Percentiles rank a stretch among this genome's conserved stretches.
These are phyloP conservation scores for Artibeus lituratus DNA, from an alignment of 2,797 vertebrate genomes.

Conservation along the genomic window DNA sequence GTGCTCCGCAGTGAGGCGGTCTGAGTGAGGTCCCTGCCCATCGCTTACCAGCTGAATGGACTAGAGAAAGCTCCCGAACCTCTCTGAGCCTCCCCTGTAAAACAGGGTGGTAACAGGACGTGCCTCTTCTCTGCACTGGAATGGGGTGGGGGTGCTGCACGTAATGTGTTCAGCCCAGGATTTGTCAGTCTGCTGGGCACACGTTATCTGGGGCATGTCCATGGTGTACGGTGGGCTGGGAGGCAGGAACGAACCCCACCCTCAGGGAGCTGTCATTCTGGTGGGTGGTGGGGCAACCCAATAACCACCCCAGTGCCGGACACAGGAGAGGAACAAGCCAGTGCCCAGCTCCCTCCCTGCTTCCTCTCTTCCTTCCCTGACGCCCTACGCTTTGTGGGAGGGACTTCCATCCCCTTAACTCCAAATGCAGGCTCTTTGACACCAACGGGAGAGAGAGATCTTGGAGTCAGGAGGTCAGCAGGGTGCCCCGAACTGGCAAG, in stretches of 20 bases:
- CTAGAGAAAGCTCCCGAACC: not conserved
- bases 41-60: not conserved
- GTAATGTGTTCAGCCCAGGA: not conserved
- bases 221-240: fast-evolving
- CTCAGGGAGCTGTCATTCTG: not conserved
- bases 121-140: not conserved
- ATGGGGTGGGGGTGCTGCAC: not conserved
- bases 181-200: not conserved
- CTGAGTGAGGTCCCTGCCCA: not conserved
- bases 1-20: not conserved
- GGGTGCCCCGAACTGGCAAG: not conserved
- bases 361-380: not conserved
- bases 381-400: not conserved
- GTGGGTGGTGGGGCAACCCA: too few relatives aligned
- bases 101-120: not conserved
- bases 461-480: not conserved
- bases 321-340: not conserved
- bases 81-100: not conserved
- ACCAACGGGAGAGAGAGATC: not conserved
- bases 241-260: not conserved
- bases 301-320: fast-evolving
- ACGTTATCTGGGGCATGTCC: not conserved
- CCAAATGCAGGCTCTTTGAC: not conserved
- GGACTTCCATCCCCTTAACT: not conserved
- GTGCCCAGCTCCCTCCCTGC: not conserved